Conservation (phyloP, 2,113 vertebrate genomes). For the Solea solea region DNA sequence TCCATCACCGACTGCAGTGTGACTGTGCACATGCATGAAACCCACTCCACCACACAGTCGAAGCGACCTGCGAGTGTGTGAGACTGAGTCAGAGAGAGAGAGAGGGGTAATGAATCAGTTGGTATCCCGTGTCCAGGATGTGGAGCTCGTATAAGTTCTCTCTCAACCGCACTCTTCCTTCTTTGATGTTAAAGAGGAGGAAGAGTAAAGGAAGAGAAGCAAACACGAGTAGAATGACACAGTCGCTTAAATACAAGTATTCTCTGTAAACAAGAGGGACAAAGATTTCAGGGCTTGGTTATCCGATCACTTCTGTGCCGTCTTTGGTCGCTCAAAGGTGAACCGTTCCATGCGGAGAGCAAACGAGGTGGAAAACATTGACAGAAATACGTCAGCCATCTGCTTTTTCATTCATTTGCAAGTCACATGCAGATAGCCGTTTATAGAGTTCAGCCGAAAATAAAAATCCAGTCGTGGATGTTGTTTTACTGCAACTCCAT, state of each 20-base stretch:
- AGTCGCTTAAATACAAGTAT: not conserved
- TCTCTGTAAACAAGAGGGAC: too few relatives aligned
- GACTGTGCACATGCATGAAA: conserved; percentile 28
- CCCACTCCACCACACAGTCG: conserved; percentile 35
- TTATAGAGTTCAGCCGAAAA: too few relatives aligned
- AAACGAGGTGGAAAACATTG: too few relatives aligned
- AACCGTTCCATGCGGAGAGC: too few relatives aligned
- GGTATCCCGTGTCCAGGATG: conserved; percentile 23
- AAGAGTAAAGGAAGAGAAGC: not conserved
- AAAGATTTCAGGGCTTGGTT: too few relatives aligned
- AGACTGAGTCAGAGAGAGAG: conserved; percentile 1
- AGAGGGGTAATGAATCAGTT: conserved; percentile 22
- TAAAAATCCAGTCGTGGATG: too few relatives aligned
- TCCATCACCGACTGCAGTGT: conserved; percentile 66
- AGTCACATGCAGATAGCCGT: too few relatives aligned
- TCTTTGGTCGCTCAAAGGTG: too few relatives aligned
- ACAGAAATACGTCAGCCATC: too few relatives aligned
- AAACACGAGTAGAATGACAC: not conserved
- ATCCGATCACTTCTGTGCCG: too few relatives aligned
- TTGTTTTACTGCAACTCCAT: too few relatives aligned
- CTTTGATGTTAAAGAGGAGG: not conserved
- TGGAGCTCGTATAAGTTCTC: conserved; percentile 6
- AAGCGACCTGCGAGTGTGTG: conserved; percentile 26
- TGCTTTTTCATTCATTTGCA: too few relatives aligned
- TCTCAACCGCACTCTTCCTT: not conserved